Base-by-base conservation (phyloP, 92 coral and sea anemone species). In the Epizoanthus ramosus region DNA sequence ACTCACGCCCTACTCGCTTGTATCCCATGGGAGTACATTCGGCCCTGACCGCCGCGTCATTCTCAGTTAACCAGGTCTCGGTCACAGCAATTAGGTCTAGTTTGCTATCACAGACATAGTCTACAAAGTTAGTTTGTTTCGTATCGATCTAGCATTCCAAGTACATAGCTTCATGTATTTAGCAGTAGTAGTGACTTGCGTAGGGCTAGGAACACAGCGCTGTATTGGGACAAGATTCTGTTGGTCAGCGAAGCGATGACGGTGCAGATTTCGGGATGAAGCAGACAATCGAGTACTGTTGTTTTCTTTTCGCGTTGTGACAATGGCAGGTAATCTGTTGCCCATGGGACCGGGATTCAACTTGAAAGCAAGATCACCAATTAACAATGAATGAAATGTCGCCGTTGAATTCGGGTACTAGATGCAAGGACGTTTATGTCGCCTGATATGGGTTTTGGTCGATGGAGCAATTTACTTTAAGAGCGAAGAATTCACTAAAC, bases 141-240 rank as follows among this genome's bases (percentile, higher is more conserved):
- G 85, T 25, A 81, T 68, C 14, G 85, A 81, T 52, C 79, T 53
- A 16, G 85, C 66, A 68, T 81, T 81, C 85, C 73, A 16, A n/a
- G 73, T 67, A 9, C 73, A 67, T 1, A 67, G 21, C 16, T 67
- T 67, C n/a, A 67, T 24, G 4, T 41, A 41, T 41, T 41, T 41
- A 41, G 31, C 1, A 28, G 31, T 28, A 28, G 31, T 28, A 2
- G 31, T 28, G 31, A 28, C 31, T 41, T 41, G 47, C 47, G 8
- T 2, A 3, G 47, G 47, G 8, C 47, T 41, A 5, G 8, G 47
- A 41, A 41, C 6, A 8, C 8, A 41, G 47, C 47, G 47, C 47
- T 41, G 47, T 41, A 41, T 28, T 28, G 31, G 31, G 31, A 8
- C 47, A 5, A 8, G 6, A 41, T 41, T 41, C 47, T 3, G 6